These are phyloP conservation scores for Macrotis lagotis DNA, from an alignment of 2,113 vertebrate genomes.

Conservation along the genomic window DNA sequence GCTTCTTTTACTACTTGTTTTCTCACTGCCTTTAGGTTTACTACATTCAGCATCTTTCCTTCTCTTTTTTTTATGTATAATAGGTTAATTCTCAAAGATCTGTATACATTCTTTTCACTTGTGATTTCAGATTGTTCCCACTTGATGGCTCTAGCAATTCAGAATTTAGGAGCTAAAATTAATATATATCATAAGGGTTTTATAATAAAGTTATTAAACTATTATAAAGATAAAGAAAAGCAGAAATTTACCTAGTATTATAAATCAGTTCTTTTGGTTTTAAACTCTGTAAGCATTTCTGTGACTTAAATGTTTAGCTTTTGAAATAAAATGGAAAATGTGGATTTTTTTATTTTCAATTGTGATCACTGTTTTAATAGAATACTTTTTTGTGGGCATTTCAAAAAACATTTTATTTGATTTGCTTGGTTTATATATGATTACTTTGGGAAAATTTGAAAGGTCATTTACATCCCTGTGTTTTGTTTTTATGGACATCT, in stretches of 20 bases:
- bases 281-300: neutral
- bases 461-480: neutral
- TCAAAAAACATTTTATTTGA: neutral
- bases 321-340: neutral
- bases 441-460: neutral
- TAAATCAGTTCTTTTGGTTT: neutral
- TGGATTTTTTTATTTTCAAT: neutral
- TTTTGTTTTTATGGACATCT: neutral
- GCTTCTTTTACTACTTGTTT: neutral
- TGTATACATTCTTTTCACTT: neutral
- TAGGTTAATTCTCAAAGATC: neutral
- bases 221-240: neutral
- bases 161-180: neutral
- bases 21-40: neutral
- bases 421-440: neutral
- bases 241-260: neutral
- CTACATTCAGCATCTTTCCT: neutral
- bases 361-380: neutral
- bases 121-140: slow-evolving; percentile 61
- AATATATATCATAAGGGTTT: neutral
- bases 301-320: neutral
- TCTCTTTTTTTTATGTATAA: neutral
- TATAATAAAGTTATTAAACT: neutral
- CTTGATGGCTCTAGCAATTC: slow-evolving; percentile 54
- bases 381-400: neutral